These are phyloP conservation scores for Actinernus sp. DNA, from an alignment of 92 coral and sea anemone genomes.

Conservation along the genomic window DNA sequence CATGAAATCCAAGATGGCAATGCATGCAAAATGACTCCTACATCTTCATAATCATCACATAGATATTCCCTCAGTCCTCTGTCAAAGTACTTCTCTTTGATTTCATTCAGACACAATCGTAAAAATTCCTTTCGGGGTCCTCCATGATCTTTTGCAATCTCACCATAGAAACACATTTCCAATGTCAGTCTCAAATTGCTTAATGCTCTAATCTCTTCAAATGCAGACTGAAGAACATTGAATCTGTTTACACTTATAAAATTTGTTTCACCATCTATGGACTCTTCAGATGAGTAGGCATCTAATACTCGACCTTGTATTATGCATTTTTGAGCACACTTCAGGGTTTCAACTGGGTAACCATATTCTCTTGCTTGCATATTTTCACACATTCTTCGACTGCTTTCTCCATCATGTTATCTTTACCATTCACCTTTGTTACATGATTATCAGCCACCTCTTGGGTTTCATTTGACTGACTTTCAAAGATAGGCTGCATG, in stretches of 20 bases:
- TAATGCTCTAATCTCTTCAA: conserved; percentile 39
- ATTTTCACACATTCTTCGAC: conserved; percentile 15
- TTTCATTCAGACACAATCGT: conserved; percentile 40
- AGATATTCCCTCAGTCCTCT: conserved; percentile 43
- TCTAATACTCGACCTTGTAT: conserved; percentile 14
- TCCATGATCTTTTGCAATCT: conserved; percentile 34
- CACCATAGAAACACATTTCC: conserved; percentile 58
- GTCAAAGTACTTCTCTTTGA: conserved; percentile 41
- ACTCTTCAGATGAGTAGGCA: not conserved
- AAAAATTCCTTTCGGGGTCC: conserved; percentile 64
- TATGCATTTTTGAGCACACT: conserved; percentile 29
- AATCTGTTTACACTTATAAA: conserved; percentile 12
- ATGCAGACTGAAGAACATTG: conserved; percentile 35
- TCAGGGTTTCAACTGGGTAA: conserved; percentile 16
- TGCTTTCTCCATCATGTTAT: conserved; percentile 1
- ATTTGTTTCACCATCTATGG: not conserved
- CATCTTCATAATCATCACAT: conserved; percentile 40
- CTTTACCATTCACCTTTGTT: not conserved
- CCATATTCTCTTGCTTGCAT: conserved; percentile 24
- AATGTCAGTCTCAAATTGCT: conserved; percentile 40
- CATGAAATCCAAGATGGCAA: no score
- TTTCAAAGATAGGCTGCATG: not conserved
- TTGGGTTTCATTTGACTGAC: not conserved
- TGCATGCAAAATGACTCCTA: no score
- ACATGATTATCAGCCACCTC: not conserved